Base-by-base conservation (phyloP, 23 tunicate species). In the Corella eumyota region DNA sequence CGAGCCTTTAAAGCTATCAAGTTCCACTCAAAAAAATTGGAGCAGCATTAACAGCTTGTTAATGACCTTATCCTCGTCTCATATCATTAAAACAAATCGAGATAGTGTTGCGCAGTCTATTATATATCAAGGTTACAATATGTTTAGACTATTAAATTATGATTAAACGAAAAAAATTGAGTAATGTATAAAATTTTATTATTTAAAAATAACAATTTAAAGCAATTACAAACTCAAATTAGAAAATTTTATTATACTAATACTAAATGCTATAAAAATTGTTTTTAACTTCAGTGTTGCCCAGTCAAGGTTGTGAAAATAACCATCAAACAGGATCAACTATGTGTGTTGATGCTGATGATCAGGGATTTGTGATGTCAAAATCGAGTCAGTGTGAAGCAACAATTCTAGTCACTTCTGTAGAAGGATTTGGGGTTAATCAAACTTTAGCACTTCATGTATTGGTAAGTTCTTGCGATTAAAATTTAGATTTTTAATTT, bases 381-480 rank as follows among this genome's bases (percentile, higher is more conserved):
- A 66, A 71, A 4, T 51, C 35, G 13, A 71, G 65, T 51, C 95
- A 73, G 29, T 85, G 95, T 44, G 65, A 75, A 20, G 73, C 70
- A 11, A 62, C 95, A 4, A 25, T 85, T 22, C 63, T 69, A n/a
- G 74, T 85, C 0, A 70, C 95, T 11, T 66, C 95, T 19, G 56
- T 70, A 28, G 95, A 85, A 30, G 31, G 75, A 40, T 85, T 76
- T 58, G 85, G 79, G 4, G 46, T 67, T 30, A 70, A 72, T 34
- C 95, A 85, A 65, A 69, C 85, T 1, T 25, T 85, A 4, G 83
- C 85, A 13, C 61, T 85, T 31, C 85, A 71, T 50, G 75, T 85
- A 19, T 20, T 57, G 58, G 95, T 77, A 34, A 47, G 81, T 68
- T 11, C 13, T 11, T 11, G 48, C 13, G 11, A 44, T 44, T 44